A percentile compares a stretch with the other conserved stretches of the same genome.
These are phyloP conservation scores for Pasiphila rectangulata DNA, from an alignment of 2,888 invertebrate genomes.

Conservation along the genomic window DNA sequence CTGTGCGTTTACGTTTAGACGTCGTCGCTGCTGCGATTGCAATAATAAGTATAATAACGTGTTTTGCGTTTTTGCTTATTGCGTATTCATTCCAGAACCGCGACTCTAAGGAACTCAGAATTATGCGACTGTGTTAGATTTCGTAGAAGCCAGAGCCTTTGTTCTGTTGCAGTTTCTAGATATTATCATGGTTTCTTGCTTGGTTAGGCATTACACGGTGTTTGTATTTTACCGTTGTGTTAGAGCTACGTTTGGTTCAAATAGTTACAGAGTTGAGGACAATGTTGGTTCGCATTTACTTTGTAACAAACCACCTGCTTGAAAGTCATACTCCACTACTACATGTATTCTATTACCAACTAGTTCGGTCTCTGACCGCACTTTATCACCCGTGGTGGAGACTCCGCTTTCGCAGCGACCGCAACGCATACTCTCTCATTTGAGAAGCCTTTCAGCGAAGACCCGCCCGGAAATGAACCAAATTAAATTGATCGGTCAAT, in stretches of 20 bases:
- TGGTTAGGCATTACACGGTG: constrained; percentile 6
- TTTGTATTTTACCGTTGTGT: constrained; percentile 1
- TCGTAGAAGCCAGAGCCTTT: constrained; percentile 27
- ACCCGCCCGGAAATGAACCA: constrained; percentile 19
- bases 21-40: constrained; percentile 44
- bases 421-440: constrained; percentile 41
- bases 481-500: constrained; percentile 19
- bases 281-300: not conserved
- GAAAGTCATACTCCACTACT: constrained; percentile 3
- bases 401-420: constrained; percentile 41
- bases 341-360: constrained; percentile 11
- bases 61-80: constrained; percentile 46
- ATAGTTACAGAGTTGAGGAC: too few relatives aligned
- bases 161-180: constrained; percentile 24
- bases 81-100: constrained; percentile 38
- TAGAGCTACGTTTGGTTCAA: not conserved
- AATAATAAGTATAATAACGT: constrained; percentile 50
- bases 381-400: constrained; percentile 45
- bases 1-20: constrained; percentile 46
- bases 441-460: constrained; percentile 14
- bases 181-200: constrained; percentile 24
- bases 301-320: constrained; percentile 3
- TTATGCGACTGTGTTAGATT: constrained; percentile 34
- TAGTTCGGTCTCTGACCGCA: constrained; percentile 38
- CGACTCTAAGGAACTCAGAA: constrained; percentile 25